Evolutionary conservation across 1,140 invertebrate genomes (phyloP).

Genomic region (Cherax quadricarinatus): DNA sequence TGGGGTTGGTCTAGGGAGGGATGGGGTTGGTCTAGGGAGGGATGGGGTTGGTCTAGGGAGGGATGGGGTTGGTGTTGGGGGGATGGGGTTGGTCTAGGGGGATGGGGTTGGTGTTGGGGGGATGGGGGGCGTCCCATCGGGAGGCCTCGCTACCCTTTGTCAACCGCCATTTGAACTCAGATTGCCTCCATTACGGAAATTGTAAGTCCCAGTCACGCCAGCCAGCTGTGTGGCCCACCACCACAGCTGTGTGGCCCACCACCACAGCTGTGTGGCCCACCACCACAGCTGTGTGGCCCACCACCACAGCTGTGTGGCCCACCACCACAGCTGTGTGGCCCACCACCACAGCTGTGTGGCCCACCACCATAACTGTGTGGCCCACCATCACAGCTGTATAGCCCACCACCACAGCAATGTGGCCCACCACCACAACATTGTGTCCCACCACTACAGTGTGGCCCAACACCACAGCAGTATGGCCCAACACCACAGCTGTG

Average conservation of each 20-base stretch:
- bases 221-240: conserved; percentile 28
- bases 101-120: not conserved
- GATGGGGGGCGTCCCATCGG: not conserved
- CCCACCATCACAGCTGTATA: not conserved
- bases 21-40: not conserved
- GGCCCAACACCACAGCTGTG: not conserved
- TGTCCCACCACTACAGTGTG: not conserved
- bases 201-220: conserved; percentile 36
- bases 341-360: too few relatives aligned
- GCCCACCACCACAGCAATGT: not conserved
- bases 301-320: not conserved
- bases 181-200: conserved; percentile 71
- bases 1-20: too few relatives aligned
- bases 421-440: not conserved
- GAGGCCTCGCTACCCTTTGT: conserved; percentile 56
- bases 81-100: not conserved
- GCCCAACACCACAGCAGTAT: not conserved
- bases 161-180: conserved; percentile 68
- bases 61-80: not conserved
- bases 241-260: not conserved
- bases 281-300: not conserved
- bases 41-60: not conserved
- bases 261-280: not conserved
- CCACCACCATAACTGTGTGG: too few relatives aligned
- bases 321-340: not conserved